These are phyloP conservation scores for Sorex maritimensis DNA, from an alignment of 2,797 vertebrate species.

Conservation along the genomic window DNA sequence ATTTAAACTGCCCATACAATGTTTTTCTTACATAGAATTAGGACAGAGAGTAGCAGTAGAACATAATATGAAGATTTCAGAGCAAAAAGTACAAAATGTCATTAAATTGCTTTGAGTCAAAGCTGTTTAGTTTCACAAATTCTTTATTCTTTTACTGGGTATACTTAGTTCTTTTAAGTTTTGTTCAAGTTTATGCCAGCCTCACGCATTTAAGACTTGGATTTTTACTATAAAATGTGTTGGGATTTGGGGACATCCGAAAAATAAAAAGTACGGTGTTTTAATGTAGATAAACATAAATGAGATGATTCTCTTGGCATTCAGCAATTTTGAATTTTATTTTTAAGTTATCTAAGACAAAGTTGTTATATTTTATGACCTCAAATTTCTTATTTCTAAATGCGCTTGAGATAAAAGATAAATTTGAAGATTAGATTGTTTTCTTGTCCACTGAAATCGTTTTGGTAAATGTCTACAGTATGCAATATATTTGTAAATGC, in stretches of 20 bases:
- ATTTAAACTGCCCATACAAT: background rate
- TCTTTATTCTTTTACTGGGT: background rate
- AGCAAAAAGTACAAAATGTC: conserved; percentile 14
- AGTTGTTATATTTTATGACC: conserved; percentile 25
- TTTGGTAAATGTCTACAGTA: background rate
- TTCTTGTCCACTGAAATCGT: conserved; percentile 43
- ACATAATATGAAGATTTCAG: conserved; percentile 32
- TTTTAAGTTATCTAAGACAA: conserved; percentile 11
- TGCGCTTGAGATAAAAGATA: conserved; percentile 30
- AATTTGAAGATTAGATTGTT: conserved; percentile 38
- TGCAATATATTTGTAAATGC: conserved; percentile 37
- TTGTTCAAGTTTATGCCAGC: background rate
- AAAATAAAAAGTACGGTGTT: background rate
- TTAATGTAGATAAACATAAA: background rate
- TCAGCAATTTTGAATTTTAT: conserved; percentile 6
- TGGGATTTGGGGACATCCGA: no score
- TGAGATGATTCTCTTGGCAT: conserved; percentile 22
- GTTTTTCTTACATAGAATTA: background rate
- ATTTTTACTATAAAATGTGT: conserved; percentile 17
- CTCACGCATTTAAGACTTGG: background rate
- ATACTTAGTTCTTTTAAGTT: background rate
- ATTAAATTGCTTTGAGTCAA: conserved; percentile 1
- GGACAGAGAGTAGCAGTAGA: conserved; percentile 6
- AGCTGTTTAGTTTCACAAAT: background rate
- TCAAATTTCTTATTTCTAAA: background rate